Evolutionary conservation across 1,140 invertebrate species (phyloP), one percentile per base, ranked within the genome.

Genomic region (fruit fly (Drosophila melanogaster)): DNA sequence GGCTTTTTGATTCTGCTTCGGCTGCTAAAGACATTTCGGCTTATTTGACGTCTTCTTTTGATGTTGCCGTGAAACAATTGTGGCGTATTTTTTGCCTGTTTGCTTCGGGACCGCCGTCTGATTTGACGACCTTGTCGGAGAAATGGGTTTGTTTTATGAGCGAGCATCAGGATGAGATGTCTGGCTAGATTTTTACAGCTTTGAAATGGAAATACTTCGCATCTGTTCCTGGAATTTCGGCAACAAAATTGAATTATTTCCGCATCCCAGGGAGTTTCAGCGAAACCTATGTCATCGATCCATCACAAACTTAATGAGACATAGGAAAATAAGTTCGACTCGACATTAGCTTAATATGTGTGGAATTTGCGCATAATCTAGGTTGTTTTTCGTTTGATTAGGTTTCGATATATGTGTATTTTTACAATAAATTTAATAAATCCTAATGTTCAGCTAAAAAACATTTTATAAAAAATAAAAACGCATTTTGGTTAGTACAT

Each of bases 91-190:
- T 15, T 51, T 37, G 35, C 5, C 44, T 51, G 44, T 70, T 71
- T 58, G 65, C 30, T 58, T 66, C 53, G 38, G 53, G 66, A 44
- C 22, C 22, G 38, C 22, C 65, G 53, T 71, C 67, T 76, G 73
- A 73, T 81, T 85, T 77, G 81, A 85, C 77, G 81, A 77, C 81
- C 77, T 81, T 80, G 72, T 43, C 49, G 47, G 62, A 38, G 51
- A 51, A 72, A 59, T 55, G 76, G 75, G 58, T 53, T 41, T 43
- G 59, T 77, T 81, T 81, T 77, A 81, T 70, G 79, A 81, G 30
- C 43, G 30, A 30, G 24, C 15, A 15, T 22, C 8, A 40, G 70
- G 1, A 10, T 59, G 30, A 41, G 53, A 30, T 43, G 54, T 37
- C 60, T 44, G 40, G 35, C 71, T 58, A 66, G 60, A 71, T 66